These are phyloP conservation scores for Tigriopus japonicus DNA, from an alignment of 1,140 invertebrate genomes.

Conservation along the genomic window DNA sequence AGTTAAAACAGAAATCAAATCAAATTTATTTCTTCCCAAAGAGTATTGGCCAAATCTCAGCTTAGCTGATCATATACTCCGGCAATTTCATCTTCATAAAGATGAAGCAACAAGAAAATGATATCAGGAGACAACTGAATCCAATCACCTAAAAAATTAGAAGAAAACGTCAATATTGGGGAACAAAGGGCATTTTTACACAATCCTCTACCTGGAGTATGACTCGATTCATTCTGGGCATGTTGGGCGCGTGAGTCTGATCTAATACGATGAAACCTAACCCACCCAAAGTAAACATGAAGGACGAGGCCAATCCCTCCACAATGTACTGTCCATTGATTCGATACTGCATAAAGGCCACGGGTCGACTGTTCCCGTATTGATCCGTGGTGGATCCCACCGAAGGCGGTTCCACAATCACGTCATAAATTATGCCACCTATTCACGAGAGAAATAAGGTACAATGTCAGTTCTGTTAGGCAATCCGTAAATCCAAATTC, in stretches of 20 bases:
- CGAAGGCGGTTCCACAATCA: slow-evolving; percentile 93
- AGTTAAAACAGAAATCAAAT: too few relatives aligned
- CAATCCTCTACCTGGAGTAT: slow-evolving; percentile 49
- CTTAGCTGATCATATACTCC: slow-evolving; percentile 8
- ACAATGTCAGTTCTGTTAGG: too few relatives aligned
- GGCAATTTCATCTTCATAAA: slow-evolving; percentile 99
- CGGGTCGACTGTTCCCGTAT: slow-evolving; percentile 80
- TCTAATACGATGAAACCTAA: slow-evolving; percentile 92
- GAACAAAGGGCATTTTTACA: not conserved
- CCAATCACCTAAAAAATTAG: slow-evolving; percentile 37
- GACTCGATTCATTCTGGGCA: slow-evolving; percentile 76
- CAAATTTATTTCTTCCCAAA: too few relatives aligned
- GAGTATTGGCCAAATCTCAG: not conserved
- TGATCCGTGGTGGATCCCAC: slow-evolving; percentile 94
- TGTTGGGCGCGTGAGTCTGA: slow-evolving; percentile 72
- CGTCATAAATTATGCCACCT: slow-evolving; percentile 89
- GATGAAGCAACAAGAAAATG: slow-evolving; percentile 88
- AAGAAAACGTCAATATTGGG: not conserved
- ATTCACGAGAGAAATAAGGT: too few relatives aligned
- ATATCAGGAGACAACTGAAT: slow-evolving; percentile 77
- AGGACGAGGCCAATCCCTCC: slow-evolving; percentile 91
- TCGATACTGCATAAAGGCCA: slow-evolving; percentile 94
- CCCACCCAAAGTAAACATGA: slow-evolving; percentile 85
- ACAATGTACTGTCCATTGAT: slow-evolving; percentile 98
- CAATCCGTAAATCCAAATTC: too few relatives aligned